These are phyloP conservation scores for Pycnomerus fuliginosus DNA, from an alignment of 2,888 invertebrate species.

Conservation along the genomic window DNA sequence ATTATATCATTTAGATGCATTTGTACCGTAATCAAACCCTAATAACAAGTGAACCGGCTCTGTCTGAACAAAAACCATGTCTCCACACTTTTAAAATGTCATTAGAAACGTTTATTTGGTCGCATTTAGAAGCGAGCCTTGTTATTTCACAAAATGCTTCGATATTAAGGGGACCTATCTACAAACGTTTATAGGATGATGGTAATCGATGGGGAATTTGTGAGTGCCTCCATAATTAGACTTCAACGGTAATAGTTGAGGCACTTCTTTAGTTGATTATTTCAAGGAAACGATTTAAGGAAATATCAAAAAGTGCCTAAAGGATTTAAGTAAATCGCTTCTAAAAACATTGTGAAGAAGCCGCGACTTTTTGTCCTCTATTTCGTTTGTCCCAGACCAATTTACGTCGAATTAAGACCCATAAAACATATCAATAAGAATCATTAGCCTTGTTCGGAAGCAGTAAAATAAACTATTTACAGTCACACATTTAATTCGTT, in stretches of 20 bases:
- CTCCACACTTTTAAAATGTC: constrained; percentile 41
- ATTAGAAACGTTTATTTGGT: constrained; percentile 37
- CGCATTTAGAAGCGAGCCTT: constrained; percentile 28
- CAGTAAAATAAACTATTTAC: constrained; percentile 25
- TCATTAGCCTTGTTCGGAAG: constrained; percentile 23
- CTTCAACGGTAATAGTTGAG: not conserved
- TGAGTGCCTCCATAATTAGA: not conserved
- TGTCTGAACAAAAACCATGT: constrained; percentile 27
- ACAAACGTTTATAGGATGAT: too few relatives aligned
- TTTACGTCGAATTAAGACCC: constrained; percentile 26
- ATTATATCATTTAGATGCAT: constrained; percentile 33
- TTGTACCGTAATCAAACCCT: constrained; percentile 34
- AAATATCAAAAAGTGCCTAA: constrained; percentile 10
- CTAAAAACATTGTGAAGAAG: not conserved
- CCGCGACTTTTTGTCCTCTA: constrained; percentile 3
- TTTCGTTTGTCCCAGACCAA: constrained; percentile 23
- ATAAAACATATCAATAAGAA: constrained; percentile 32
- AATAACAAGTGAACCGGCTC: constrained; percentile 27
- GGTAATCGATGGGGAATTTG: constrained; percentile 11
- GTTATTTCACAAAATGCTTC: constrained; percentile 32
- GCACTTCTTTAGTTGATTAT: constrained; percentile 1
- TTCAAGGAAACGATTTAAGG: constrained; percentile 11
- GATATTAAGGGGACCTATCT: too few relatives aligned
- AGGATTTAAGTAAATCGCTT: constrained; percentile 10
- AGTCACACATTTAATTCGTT: constrained; percentile 35